Evolutionary conservation across 2,797 vertebrate species (phyloP).

Genomic region (Cercopithecus hamlyni): DNA sequence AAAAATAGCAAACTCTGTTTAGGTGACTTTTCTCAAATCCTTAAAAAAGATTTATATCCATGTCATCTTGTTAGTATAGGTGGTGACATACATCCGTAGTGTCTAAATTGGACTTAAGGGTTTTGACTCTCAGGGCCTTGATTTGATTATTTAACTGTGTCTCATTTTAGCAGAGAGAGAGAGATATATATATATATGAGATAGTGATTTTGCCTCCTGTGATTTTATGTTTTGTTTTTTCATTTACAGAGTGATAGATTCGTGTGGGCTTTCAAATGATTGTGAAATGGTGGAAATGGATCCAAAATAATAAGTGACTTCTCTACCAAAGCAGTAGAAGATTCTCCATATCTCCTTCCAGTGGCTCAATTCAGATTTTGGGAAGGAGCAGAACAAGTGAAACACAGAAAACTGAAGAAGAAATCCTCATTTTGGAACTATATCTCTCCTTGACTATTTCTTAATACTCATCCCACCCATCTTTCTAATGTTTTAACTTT

Average conservation of each 20-base stretch:
- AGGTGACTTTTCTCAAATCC: neutral
- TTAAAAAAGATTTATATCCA: neutral
- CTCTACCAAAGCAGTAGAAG: constrained; percentile 62
- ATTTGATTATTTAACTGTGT: constrained; percentile 6
- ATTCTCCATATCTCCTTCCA: constrained; percentile 54
- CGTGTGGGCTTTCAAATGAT: constrained; percentile 59
- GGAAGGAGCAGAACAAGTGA: constrained; percentile 52
- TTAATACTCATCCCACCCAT: neutral
- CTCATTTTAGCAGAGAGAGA: constrained; percentile 19
- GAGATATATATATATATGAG: neutral
- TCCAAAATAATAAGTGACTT: constrained; percentile 60
- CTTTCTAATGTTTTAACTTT: constrained; percentile 80
- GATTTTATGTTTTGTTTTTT: constrained; percentile 49
- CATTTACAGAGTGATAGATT: constrained; percentile 51
- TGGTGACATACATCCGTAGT: neutral
- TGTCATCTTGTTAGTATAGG: neutral
- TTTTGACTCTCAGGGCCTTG: constrained; percentile 2
- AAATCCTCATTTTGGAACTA: constrained; percentile 52
- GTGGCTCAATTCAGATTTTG: constrained; percentile 23
- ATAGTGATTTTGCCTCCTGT: constrained; percentile 19
- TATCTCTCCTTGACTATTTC: constrained; percentile 1
- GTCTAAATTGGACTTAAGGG: neutral
- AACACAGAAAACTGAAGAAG: constrained; percentile 61
- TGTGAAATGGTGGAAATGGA: constrained; percentile 62
- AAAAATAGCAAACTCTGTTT: neutral